These are phyloP conservation scores for Rhizomys pruinosus DNA, from an alignment of 2,113 vertebrate species.

Conservation along the genomic window DNA sequence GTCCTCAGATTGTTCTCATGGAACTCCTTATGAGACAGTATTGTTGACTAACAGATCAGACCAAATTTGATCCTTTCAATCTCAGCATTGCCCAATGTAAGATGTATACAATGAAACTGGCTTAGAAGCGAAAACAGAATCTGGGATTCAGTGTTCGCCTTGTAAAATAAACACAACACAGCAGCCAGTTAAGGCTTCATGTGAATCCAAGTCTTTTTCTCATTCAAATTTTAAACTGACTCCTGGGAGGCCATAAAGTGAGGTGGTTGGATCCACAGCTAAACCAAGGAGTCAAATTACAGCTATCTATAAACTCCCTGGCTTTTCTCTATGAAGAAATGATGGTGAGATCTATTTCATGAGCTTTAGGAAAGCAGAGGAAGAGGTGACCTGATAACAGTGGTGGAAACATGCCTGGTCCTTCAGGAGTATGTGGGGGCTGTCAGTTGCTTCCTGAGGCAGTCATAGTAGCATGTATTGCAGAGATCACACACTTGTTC, in stretches of 20 bases:
- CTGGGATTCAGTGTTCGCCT: background rate
- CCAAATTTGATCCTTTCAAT: too few relatives aligned
- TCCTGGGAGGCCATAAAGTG: background rate
- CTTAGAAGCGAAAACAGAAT: background rate
- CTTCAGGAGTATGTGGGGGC: background rate
- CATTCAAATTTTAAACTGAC: background rate
- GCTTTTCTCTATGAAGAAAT: background rate
- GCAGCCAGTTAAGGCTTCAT: background rate
- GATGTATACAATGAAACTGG: background rate
- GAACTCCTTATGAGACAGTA: background rate
- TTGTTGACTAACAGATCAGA: background rate
- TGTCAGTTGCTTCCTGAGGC: background rate
- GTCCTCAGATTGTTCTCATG: background rate
- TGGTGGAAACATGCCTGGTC: background rate
- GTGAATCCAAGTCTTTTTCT: background rate
- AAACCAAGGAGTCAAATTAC: background rate
- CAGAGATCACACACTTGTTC: background rate
- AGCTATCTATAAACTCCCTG: too few relatives aligned
- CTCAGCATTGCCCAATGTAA: background rate
- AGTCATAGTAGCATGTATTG: accelerated
- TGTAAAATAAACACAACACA: background rate
- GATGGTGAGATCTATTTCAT: background rate
- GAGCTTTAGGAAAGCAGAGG: background rate
- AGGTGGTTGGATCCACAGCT: background rate
- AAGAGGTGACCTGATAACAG: accelerated